Evolutionary conservation across 2,888 invertebrate genomes (phyloP).

Genomic region (Hypolimnas misippus): DNA sequence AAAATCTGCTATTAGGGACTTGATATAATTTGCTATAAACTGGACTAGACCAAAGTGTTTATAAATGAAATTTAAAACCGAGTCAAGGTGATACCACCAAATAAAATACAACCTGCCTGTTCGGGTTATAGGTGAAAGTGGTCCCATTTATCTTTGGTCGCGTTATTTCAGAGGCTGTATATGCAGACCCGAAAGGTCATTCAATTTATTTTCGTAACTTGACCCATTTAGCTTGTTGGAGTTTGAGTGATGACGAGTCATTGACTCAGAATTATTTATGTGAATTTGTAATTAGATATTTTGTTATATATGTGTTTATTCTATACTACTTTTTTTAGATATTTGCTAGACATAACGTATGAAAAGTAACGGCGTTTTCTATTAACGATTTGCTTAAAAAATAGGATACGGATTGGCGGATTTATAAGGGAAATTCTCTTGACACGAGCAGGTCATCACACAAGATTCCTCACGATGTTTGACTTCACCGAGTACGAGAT

Average conservation of each 20-base stretch:
- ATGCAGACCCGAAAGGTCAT: constrained; percentile 24
- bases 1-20: no score
- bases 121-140: constrained; percentile 23
- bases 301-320: background rate
- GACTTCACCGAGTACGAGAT: no score
- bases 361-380: no score
- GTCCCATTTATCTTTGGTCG: constrained; percentile 33
- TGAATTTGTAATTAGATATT: background rate
- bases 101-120: constrained; percentile 13
- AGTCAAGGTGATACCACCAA: background rate
- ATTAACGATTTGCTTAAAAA: no score
- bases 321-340: no score
- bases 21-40: no score
- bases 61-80: background rate
- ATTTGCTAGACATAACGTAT: no score
- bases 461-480: no score
- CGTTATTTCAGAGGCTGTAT: constrained; percentile 37
- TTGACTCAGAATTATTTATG: constrained; percentile 11
- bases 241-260: constrained; percentile 9
- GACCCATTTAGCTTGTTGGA: constrained; percentile 26
- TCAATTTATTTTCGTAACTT: constrained; percentile 43
- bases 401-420: no score
- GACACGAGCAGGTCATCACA: no score
- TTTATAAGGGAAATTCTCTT: no score
- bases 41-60: no score